phyloP scores from a whole-genome alignment of 2,888 invertebrate species.

The Himalopsyche japonica region DNA sequence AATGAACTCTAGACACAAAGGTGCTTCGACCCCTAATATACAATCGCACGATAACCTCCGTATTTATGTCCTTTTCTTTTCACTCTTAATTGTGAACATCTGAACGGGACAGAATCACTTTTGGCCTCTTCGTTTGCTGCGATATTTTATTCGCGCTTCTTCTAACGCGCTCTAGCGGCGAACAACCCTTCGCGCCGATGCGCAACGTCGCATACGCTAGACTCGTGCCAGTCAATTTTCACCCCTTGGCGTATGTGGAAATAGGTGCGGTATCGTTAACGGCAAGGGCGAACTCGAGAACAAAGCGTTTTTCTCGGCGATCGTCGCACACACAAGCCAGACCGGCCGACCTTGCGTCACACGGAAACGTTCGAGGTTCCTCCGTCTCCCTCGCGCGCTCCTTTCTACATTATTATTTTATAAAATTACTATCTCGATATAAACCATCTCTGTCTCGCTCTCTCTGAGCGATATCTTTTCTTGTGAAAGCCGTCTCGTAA shows the following conservation, averaged over 20 bases:
- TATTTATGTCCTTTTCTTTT: background rate
- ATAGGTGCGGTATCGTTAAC: background rate
- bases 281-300: conserved; percentile 6
- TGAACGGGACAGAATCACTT: background rate
- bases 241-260: conserved; percentile 12
- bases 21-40: conserved; percentile 4
- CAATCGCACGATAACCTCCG: background rate
- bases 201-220: background rate
- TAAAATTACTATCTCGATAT: background rate
- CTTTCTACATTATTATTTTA: background rate
- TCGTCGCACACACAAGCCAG: conserved; percentile 43
- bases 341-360: conserved; percentile 51
- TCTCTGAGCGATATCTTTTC: background rate
- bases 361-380: conserved; percentile 52
- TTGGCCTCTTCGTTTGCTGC: background rate
- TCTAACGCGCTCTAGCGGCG: background rate
- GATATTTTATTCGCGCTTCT: background rate
- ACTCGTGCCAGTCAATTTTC: conserved; percentile 2
- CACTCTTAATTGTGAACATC: background rate
- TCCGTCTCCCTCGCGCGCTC: conserved; percentile 9
- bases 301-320: conserved; percentile 8
- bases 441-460: background rate
- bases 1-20: conserved; percentile 6
- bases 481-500: conserved; percentile 8
- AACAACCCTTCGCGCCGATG: background rate